A percentile compares a stretch with the other conserved stretches of the same genome.
phyloP scores from a whole-genome alignment of 1,140 invertebrate genomes.

The Microplitis demolitor region DNA sequence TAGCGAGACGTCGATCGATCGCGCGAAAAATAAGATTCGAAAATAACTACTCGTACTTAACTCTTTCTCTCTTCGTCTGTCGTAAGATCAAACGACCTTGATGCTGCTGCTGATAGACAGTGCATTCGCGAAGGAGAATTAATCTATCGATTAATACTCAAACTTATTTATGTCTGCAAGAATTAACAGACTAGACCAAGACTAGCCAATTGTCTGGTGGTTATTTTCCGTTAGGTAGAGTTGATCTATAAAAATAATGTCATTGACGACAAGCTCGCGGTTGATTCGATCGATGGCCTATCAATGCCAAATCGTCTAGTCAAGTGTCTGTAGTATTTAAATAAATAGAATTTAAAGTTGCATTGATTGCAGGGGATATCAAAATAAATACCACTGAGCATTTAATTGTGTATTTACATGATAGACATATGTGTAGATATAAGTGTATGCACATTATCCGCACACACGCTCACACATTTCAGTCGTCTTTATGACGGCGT shows the following conservation, averaged over 20 bases:
- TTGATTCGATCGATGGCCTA: too few relatives aligned
- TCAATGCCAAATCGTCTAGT: neutral
- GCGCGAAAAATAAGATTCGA: slow-evolving; percentile 17
- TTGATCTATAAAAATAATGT: too few relatives aligned
- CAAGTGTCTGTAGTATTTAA: neutral
- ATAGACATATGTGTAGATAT: neutral
- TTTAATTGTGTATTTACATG: too few relatives aligned
- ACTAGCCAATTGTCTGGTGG: too few relatives aligned
- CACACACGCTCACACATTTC: neutral
- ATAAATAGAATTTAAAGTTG: too few relatives aligned
- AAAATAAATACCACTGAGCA: too few relatives aligned
- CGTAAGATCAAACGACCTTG: slow-evolving; percentile 3
- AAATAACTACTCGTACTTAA: neutral
- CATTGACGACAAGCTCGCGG: too few relatives aligned
- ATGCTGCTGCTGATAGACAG: neutral
- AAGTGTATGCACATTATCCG: neutral
- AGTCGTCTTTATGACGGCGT: neutral
- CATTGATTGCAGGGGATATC: too few relatives aligned
- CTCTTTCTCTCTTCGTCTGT: neutral
- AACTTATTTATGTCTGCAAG: neutral
- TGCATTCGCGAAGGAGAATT: neutral
- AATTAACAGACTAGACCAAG: too few relatives aligned
- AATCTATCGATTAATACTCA: neutral
- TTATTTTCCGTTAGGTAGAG: too few relatives aligned
- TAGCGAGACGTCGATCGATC: slow-evolving; percentile 19